A percentile compares a stretch with the other conserved stretches of the same genome.
These are phyloP conservation scores for Acrocera orbiculus DNA, from an alignment of 2,888 invertebrate species.

Conservation along the genomic window DNA sequence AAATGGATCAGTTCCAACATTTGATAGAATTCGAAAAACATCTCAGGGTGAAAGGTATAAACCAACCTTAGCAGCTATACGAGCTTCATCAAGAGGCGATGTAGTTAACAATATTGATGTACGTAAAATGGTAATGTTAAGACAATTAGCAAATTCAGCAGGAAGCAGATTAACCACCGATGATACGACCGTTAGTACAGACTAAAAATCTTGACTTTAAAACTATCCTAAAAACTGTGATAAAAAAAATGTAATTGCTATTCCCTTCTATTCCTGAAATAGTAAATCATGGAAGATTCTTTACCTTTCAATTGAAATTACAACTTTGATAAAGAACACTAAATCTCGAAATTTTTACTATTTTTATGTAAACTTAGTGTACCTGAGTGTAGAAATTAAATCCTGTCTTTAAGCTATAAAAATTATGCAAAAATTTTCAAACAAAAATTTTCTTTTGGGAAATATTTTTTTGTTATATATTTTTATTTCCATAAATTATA, in stretches of 20 bases:
- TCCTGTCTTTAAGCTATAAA: neutral
- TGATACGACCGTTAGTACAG: conserved; percentile 32
- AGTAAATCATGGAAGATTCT: too few species aligned
- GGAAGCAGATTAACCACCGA: conserved; percentile 36
- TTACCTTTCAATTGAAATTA: too few species aligned
- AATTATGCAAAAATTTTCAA: neutral
- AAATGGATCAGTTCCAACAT: conserved; percentile 80
- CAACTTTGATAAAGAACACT: too few species aligned
- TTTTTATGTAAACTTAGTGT: too few species aligned
- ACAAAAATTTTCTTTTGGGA: neutral
- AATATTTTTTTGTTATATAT: neutral
- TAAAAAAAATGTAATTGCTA: neutral
- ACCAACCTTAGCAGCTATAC: conserved; percentile 66
- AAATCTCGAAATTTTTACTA: too few species aligned
- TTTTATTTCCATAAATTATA: conserved; percentile 3
- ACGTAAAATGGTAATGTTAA: conserved; percentile 38
- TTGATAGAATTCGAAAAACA: conserved; percentile 69
- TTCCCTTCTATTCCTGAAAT: neutral
- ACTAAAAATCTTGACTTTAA: too few species aligned
- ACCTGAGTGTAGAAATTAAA: too few species aligned
- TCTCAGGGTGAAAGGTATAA: conserved; percentile 70
- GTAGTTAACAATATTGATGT: conserved; percentile 61
- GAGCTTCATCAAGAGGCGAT: conserved; percentile 57
- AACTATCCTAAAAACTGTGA: too few species aligned
- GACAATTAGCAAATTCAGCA: conserved; percentile 38